A percentile compares a stretch with the other conserved stretches of the same genome.
These are phyloP conservation scores for Hemistola chrysoprasaria DNA, from an alignment of 2,888 invertebrate species.

Conservation along the genomic window DNA sequence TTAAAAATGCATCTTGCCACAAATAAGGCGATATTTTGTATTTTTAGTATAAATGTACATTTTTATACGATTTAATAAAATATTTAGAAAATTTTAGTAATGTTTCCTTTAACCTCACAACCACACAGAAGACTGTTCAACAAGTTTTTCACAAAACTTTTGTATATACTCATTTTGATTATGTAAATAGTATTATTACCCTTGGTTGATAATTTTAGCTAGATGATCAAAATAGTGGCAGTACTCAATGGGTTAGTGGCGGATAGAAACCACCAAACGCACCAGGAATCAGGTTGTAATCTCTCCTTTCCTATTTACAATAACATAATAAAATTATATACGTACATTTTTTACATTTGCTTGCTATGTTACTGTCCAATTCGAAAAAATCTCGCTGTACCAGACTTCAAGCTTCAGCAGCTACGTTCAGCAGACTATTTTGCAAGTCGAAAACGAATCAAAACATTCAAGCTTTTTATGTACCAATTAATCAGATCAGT, in stretches of 20 bases:
- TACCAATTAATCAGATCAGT: no score
- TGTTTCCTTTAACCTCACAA: constrained; percentile 42
- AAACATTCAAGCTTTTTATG: no score
- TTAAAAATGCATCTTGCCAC: constrained; percentile 27
- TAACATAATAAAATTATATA: constrained; percentile 11
- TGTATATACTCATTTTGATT: constrained; percentile 22
- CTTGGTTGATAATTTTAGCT: constrained; percentile 37
- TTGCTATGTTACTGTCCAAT: no score
- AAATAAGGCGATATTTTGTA: constrained; percentile 37
- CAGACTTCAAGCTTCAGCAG: no score
- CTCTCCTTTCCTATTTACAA: constrained; percentile 25
- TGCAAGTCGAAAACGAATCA: no score
- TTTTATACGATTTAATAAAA: constrained; percentile 79
- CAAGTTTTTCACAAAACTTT: background rate
- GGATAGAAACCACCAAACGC: constrained; percentile 37
- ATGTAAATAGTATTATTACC: constrained; percentile 8
- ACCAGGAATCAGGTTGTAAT: constrained; percentile 53
- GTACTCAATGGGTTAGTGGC: constrained; percentile 36
- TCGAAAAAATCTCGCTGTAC: no score
- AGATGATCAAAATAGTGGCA: constrained; percentile 38
- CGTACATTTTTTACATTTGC: no score
- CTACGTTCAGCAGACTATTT: no score
- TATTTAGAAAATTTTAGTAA: constrained; percentile 50
- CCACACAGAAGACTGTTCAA: background rate
- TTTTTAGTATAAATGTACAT: constrained; percentile 67